Evolutionary conservation across 1,140 invertebrate genomes (phyloP), one percentile per base, ranked within the genome.

Genomic region (Cotesia typhae): DNA sequence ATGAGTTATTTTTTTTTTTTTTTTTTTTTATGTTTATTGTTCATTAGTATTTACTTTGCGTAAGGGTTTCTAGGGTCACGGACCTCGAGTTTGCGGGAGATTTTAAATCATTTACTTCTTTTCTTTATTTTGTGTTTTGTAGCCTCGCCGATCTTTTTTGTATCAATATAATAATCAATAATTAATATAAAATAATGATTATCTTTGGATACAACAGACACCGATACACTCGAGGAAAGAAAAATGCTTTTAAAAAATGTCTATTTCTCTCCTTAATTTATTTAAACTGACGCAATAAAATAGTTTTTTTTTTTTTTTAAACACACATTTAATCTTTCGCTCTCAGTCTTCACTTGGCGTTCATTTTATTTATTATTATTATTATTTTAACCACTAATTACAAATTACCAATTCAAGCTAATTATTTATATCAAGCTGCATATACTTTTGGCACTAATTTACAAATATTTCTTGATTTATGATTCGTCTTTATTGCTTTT

Each of bases 31-130:
- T 61, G 9, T 5, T 64, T 3, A 36, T 14, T 35, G n/a, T 63
- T 63, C 3, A 35, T 28, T 28, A 28, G 28, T 28, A 2, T 28
- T 28, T 3, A 28, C 28, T 28, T 3, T 28, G 28, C 1, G 3
- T 28, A 28, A 28, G 28, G 1, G 28, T 28, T 28, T 28, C 1
- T 28, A 38, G 63, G 37, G 38, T 14, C 14, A n/a, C 61, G 37
- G 36, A 37, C 61, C 61, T 64, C 61, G 38, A 37, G 61, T 38
- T n/a, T 64, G 35, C 61, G 61, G 61, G 61, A 64, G 61, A 64
- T 64, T 64, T 64, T 64, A 6, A 47, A 47, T 9, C 5, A 37
- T 64, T 35, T 60, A 20, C 38, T 64, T 64, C n/a, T 64, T 61
- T 36, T 4, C 12, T 61, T 61, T 47, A 47, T 47, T 47, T 7